A percentile compares a stretch with the other conserved stretches of the same genome.
Conservation (phyloP, 1,140 invertebrate genomes). For the Ceratina australensis region DNA sequence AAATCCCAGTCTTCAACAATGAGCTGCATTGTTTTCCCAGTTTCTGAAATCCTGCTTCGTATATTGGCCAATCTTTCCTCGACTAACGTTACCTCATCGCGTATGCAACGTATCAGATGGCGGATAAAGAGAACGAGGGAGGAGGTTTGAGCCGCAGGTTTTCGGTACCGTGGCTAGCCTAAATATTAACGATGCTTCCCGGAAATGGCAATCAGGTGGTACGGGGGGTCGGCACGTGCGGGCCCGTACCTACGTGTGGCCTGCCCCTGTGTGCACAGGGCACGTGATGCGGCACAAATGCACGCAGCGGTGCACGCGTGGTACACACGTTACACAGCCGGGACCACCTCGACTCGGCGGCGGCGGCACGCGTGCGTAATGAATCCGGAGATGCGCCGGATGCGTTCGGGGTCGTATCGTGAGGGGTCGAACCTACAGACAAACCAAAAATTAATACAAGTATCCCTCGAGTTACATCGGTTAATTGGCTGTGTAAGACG, state of each 20-base stretch:
- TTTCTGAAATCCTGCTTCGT: not conserved
- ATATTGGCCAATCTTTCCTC: slow-evolving; percentile 8
- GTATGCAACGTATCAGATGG: slow-evolving; percentile 19
- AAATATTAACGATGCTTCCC: slow-evolving; percentile 39
- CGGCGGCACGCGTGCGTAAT: slow-evolving; percentile 60
- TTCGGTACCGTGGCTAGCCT: slow-evolving; percentile 18
- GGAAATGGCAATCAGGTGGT: slow-evolving; percentile 46
- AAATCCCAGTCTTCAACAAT: not conserved
- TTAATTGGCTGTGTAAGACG: no score
- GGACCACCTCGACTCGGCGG: not conserved
- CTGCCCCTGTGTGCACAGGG: not conserved
- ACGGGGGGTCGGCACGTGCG: slow-evolving; percentile 27
- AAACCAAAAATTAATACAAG: no score
- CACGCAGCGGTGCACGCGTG: slow-evolving; percentile 35
- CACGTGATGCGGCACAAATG: slow-evolving; percentile 47
- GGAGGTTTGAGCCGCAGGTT: not conserved
- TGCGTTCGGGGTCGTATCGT: slow-evolving; percentile 51
- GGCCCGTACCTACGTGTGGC: not conserved
- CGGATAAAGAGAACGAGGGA: slow-evolving; percentile 26
- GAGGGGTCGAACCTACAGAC: slow-evolving; percentile 1
- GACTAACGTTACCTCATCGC: slow-evolving; percentile 16
- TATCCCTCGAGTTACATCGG: no score
- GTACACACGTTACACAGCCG: slow-evolving; percentile 21
- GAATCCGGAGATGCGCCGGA: slow-evolving; percentile 55
- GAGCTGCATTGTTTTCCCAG: not conserved